Evolutionary conservation across 2,888 invertebrate genomes (phyloP), one percentile per base, ranked within the genome.

Genomic region (Cantharis rufa): DNA sequence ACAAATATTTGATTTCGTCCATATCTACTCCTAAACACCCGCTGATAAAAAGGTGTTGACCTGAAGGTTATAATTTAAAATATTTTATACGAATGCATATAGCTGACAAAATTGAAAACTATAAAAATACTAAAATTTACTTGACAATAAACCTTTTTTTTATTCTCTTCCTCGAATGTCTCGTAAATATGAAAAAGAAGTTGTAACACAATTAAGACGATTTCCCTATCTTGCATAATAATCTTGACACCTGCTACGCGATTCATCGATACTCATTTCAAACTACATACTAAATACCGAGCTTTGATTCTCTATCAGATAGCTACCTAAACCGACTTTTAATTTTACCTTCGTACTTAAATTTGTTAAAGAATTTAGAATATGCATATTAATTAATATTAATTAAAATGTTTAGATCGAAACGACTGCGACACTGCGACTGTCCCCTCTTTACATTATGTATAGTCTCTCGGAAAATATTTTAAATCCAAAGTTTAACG

Each of bases 101-200:
- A 4, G 27, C 27, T 28, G 27, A n/a, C n/a, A n/a, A 48, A 48
- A 48, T n/a, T 48, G 16, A 18, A 21, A 63, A 66, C 66, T 63
- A 64, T 73, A 69, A 73, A 73, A 73, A 64, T 63, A 27, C 66
- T 74, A 73, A 69, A 73, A 73, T 69, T 27, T 62, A 61, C 64
- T 15, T 24, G 15, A 68, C 27, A 16, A 27, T 18, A n/a, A 68
- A 15, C 68, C 10, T 18, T 15, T 21, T 15, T n/a, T 24, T 24
- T 15, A 24, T 68, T 68, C 21, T 15, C 10, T 15, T 10, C 48
- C 21, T 64, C 66, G 32, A 73, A 80, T 76, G 77, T 70, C 78
- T 77, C 82, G 80, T 84, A 83, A 84, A 82, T 81, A 82, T 80
- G 80, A 80, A 82, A 83, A 84, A 84, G 83, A 82, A 84, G 84